Conservation (phyloP, 92 coral and sea anemone genomes). For the Epizoanthus scotinus region DNA sequence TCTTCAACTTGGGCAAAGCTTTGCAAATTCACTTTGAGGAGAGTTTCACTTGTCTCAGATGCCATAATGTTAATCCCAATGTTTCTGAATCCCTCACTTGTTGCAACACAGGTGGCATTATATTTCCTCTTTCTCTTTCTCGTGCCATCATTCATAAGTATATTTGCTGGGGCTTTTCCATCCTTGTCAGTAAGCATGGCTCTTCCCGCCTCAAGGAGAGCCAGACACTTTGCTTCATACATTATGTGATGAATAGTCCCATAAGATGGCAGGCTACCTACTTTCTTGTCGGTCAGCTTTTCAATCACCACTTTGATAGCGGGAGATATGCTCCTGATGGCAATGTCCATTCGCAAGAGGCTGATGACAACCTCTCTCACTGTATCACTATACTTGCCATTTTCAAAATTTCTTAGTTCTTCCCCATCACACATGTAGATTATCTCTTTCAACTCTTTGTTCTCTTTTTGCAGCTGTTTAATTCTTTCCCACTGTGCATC, state of each 20-base stretch:
- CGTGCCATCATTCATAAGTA: slow-evolving; percentile 10
- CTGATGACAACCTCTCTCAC: slow-evolving; percentile 7
- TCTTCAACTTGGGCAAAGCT: neutral
- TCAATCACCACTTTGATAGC: slow-evolving; percentile 4
- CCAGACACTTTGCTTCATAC: slow-evolving; percentile 31
- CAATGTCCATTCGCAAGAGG: slow-evolving; percentile 3
- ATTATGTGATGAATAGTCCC: slow-evolving; percentile 26
- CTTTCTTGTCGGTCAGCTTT: neutral
- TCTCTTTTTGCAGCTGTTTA: neutral
- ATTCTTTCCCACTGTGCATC: slow-evolving; percentile 11
- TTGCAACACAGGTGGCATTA: slow-evolving; percentile 7
- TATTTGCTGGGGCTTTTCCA: slow-evolving; percentile 16
- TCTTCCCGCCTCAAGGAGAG: slow-evolving; percentile 24
- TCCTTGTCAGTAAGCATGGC: slow-evolving; percentile 21
- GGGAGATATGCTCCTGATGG: neutral
- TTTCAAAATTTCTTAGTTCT: neutral
- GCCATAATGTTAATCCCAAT: slow-evolving; percentile 5
- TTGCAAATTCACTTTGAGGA: neutral
- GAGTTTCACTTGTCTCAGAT: neutral
- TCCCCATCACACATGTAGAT: slow-evolving; percentile 14
- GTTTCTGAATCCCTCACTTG: slow-evolving; percentile 1
- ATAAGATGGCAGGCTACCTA: slow-evolving; percentile 12
- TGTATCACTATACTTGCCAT: neutral
- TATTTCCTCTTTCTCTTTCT: slow-evolving; percentile 14
- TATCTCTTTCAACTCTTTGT: neutral